These are phyloP conservation scores for Galemys pyrenaicus DNA, from an alignment of 2,113 vertebrate species.

Conservation along the genomic window DNA sequence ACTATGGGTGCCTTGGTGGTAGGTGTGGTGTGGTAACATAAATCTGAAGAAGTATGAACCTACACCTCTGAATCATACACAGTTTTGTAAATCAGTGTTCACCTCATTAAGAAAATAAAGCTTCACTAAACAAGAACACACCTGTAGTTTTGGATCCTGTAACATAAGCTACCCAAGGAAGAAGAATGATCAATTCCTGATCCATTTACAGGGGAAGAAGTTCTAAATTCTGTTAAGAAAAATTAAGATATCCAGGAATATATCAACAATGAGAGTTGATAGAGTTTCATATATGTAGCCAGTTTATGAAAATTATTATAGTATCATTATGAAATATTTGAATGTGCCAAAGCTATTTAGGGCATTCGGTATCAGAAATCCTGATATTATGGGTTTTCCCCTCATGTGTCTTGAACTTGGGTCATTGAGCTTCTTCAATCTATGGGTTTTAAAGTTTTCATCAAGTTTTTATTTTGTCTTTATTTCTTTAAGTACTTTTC, in stretches of 20 bases:
- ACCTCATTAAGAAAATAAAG: too few relatives aligned
- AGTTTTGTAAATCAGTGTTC: too few relatives aligned
- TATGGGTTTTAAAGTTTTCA: not conserved
- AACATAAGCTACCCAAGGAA: not conserved
- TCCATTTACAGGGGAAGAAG: not conserved
- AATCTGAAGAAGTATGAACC: too few relatives aligned
- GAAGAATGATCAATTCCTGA: not conserved
- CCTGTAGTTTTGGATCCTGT: not conserved
- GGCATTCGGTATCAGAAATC: not conserved
- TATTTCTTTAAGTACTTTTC: conserved; percentile 31
- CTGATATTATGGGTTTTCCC: not conserved
- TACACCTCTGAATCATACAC: too few relatives aligned
- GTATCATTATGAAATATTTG: not conserved
- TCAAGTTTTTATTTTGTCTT: not conserved
- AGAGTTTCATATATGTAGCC: not conserved
- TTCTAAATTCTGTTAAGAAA: not conserved
- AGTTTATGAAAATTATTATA: not conserved
- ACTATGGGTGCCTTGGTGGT: too few relatives aligned
- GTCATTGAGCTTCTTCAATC: not conserved
- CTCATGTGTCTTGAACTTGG: not conserved
- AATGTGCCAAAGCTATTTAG: not conserved
- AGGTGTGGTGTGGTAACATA: too few relatives aligned
- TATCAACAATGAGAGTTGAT: not conserved
- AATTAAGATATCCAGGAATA: not conserved
- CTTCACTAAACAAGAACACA: not conserved